These are phyloP conservation scores for Tolmerus cingulatus DNA, from an alignment of 2,888 invertebrate genomes.

Conservation along the genomic window DNA sequence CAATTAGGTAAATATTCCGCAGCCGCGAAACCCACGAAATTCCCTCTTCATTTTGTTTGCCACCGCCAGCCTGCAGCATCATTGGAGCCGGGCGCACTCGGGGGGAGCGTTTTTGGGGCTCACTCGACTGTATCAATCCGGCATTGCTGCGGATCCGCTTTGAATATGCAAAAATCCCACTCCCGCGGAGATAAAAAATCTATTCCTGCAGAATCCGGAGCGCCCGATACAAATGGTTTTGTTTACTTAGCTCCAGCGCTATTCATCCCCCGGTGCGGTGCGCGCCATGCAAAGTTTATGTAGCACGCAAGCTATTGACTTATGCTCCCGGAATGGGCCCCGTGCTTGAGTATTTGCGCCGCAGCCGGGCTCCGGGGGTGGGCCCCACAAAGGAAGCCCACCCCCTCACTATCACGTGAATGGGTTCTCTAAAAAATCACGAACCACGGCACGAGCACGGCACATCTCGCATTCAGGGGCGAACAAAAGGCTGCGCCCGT, in stretches of 20 bases:
- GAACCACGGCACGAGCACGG: background rate
- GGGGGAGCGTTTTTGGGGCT: background rate
- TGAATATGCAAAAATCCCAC: conserved; percentile 1
- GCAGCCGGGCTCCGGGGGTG: background rate
- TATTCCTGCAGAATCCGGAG: background rate
- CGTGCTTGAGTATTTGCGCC: background rate
- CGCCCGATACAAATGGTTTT: conserved; percentile 3
- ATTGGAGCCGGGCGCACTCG: background rate
- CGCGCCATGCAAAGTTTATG: background rate
- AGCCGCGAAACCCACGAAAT: background rate
- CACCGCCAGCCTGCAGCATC: background rate
- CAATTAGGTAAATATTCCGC: background rate
- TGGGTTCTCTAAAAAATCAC: conserved; percentile 6
- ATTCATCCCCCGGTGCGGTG: background rate
- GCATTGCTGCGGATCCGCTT: background rate
- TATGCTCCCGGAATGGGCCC: background rate
- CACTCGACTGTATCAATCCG: background rate
- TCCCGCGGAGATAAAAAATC: background rate
- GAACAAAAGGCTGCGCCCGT: background rate
- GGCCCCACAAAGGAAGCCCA: background rate
- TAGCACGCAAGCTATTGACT: conserved; percentile 30
- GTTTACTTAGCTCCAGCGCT: background rate
- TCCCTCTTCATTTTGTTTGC: background rate
- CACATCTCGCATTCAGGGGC: background rate
- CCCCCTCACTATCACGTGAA: background rate